These are phyloP conservation scores for Ectropis crepuscularia DNA, from an alignment of 2,888 invertebrate species.

Conservation along the genomic window DNA sequence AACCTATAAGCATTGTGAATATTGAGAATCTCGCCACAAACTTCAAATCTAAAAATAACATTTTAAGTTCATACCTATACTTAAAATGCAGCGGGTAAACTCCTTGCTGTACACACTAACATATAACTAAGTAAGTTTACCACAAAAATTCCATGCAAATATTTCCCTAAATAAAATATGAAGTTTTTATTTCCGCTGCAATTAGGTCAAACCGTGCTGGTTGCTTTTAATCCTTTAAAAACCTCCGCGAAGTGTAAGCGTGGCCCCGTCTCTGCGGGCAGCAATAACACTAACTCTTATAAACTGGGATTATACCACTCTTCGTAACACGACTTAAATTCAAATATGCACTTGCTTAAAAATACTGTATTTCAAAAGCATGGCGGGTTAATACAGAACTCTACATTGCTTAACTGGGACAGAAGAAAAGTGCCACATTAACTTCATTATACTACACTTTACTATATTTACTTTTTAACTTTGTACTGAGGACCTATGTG, in stretches of 20 bases:
- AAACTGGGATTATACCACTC: conserved; percentile 68
- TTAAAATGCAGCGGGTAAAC: too few relatives aligned
- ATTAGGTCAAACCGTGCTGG: conserved; percentile 49
- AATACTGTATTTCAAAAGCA: conserved; percentile 53
- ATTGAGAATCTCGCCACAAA: too few relatives aligned
- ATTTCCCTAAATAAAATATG: conserved; percentile 19
- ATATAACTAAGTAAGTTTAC: neutral
- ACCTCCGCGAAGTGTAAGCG: conserved; percentile 57
- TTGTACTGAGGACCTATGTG: too few relatives aligned
- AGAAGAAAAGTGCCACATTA: conserved; percentile 20
- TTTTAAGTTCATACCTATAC: too few relatives aligned
- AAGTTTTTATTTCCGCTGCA: conserved; percentile 42
- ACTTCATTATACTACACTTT: too few relatives aligned
- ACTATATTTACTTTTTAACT: too few relatives aligned
- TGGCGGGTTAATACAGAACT: conserved; percentile 40
- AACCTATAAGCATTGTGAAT: too few relatives aligned
- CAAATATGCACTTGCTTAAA: conserved; percentile 65
- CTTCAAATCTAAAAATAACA: too few relatives aligned
- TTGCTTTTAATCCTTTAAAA: conserved; percentile 63
- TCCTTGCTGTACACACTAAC: too few relatives aligned
- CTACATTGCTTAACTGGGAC: conserved; percentile 18
- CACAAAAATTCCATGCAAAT: conserved; percentile 18
- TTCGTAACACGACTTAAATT: conserved; percentile 65
- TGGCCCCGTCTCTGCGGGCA: conserved; percentile 55
- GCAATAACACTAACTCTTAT: conserved; percentile 72